phyloP scores from a whole-genome alignment of 2,888 invertebrate genomes.

The Thyatira batis region DNA sequence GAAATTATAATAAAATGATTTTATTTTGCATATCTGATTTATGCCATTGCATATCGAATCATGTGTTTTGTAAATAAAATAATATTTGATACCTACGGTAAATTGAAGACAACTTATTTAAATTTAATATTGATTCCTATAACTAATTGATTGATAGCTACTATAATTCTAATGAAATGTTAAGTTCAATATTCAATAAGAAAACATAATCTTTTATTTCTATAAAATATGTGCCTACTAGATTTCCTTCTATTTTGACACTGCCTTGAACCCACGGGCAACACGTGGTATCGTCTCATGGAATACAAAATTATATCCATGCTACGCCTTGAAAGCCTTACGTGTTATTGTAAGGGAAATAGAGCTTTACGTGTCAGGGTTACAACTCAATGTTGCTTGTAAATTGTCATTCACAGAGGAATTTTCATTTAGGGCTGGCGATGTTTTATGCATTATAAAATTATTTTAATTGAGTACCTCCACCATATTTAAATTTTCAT shows the following conservation, averaged over 20 bases:
- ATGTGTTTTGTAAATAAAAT: too few relatives aligned
- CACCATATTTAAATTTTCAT: neutral
- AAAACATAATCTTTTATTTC: neutral
- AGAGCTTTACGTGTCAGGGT: slow-evolving; percentile 42
- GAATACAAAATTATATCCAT: slow-evolving; percentile 65
- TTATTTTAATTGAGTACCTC: neutral
- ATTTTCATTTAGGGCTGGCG: slow-evolving; percentile 20
- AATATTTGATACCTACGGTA: too few relatives aligned
- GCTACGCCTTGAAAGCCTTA: slow-evolving; percentile 58
- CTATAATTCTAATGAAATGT: too few relatives aligned
- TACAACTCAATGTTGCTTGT: slow-evolving; percentile 51
- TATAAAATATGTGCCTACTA: slow-evolving; percentile 37
- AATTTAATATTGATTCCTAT: too few relatives aligned
- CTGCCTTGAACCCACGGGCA: slow-evolving; percentile 68
- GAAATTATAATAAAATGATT: slow-evolving; percentile 10
- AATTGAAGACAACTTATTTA: too few relatives aligned
- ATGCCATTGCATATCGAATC: too few relatives aligned
- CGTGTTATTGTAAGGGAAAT: slow-evolving; percentile 40
- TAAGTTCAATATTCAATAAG: too few relatives aligned
- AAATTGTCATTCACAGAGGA: slow-evolving; percentile 13
- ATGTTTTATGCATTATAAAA: slow-evolving; percentile 18
- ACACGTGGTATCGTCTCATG: slow-evolving; percentile 65
- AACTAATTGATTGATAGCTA: too few relatives aligned
- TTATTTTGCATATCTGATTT: too few relatives aligned
- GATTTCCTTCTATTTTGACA: slow-evolving; percentile 34